Conservation (phyloP, 2,888 invertebrate genomes). For the Sicus ferrugineus region DNA sequence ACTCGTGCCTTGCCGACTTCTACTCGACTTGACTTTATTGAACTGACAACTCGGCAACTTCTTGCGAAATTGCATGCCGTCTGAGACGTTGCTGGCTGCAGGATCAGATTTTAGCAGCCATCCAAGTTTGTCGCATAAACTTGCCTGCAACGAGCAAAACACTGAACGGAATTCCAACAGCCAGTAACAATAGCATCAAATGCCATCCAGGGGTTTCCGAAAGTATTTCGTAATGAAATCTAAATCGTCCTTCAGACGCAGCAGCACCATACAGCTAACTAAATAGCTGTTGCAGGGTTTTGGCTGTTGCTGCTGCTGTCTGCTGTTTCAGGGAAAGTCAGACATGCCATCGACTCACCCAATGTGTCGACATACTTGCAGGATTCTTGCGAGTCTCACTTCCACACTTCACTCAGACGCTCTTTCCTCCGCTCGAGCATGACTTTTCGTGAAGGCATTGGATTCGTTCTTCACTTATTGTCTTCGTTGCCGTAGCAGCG, state of each 20-base stretch:
- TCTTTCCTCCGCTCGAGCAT: neutral
- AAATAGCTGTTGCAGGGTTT: constrained; percentile 5
- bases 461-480: constrained; percentile 15
- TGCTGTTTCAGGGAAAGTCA: neutral
- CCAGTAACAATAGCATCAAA: constrained; percentile 28
- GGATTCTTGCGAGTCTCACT: too few species aligned
- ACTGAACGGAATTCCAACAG: constrained; percentile 13
- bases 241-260: constrained; percentile 27
- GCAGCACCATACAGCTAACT: constrained; percentile 7
- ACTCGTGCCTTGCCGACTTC: neutral
- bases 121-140: constrained; percentile 2
- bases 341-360: neutral
- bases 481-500: neutral
- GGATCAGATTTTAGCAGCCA: neutral
- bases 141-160: constrained; percentile 2
- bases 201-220: constrained; percentile 26
- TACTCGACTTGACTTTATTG: constrained; percentile 28
- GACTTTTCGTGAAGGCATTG: neutral
- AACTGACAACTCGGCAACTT: constrained; percentile 25
- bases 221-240: constrained; percentile 31
- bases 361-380: neutral
- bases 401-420: neutral
- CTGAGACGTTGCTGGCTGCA: neutral
- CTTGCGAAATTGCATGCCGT: constrained; percentile 22
- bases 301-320: neutral